A percentile compares a stretch with the other conserved stretches of the same genome.
These are phyloP conservation scores for Microcebus murinus DNA, from an alignment of 2,113 vertebrate genomes.

Conservation along the genomic window DNA sequence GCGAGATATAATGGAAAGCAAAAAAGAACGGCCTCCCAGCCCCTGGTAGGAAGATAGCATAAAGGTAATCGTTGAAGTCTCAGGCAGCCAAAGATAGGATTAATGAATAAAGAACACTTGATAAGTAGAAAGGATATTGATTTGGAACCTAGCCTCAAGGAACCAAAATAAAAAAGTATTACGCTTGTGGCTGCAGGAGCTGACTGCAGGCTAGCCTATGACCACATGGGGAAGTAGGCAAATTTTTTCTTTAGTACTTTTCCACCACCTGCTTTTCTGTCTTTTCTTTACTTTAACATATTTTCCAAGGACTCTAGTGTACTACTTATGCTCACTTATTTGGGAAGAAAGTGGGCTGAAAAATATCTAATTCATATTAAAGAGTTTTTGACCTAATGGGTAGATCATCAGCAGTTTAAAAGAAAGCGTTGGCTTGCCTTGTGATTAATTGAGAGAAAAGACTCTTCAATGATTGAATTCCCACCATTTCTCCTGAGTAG, in stretches of 20 bases:
- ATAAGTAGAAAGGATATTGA: constrained; percentile 42
- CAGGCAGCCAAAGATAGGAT: constrained; percentile 35
- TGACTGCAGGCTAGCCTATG: not conserved
- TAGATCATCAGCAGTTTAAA: constrained; percentile 41
- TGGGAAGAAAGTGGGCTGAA: constrained; percentile 42
- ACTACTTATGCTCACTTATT: not conserved
- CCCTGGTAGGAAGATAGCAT: constrained; percentile 49
- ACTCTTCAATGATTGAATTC: constrained; percentile 43
- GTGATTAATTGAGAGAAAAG: constrained; percentile 45
- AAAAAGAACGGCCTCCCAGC: not conserved
- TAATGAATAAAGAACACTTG: constrained; percentile 50
- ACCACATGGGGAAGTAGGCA: not conserved
- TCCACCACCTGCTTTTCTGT: not conserved
- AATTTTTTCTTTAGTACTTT: constrained; percentile 34
- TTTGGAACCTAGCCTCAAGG: constrained; percentile 46
- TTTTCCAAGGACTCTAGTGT: not conserved
- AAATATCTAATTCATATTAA: constrained; percentile 33
- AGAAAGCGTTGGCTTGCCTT: constrained; percentile 35
- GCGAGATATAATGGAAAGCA: constrained; percentile 30
- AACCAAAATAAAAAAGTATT: constrained; percentile 46
- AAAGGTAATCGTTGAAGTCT: constrained; percentile 49
- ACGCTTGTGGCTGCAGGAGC: not conserved
- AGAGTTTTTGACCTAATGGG: constrained; percentile 30
- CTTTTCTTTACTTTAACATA: constrained; percentile 20
- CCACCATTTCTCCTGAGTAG: constrained; percentile 3